Evolutionary conservation across 2,113 vertebrate genomes (phyloP), one percentile per base, ranked within the genome.

Genomic region (Hyla sarda): DNA sequence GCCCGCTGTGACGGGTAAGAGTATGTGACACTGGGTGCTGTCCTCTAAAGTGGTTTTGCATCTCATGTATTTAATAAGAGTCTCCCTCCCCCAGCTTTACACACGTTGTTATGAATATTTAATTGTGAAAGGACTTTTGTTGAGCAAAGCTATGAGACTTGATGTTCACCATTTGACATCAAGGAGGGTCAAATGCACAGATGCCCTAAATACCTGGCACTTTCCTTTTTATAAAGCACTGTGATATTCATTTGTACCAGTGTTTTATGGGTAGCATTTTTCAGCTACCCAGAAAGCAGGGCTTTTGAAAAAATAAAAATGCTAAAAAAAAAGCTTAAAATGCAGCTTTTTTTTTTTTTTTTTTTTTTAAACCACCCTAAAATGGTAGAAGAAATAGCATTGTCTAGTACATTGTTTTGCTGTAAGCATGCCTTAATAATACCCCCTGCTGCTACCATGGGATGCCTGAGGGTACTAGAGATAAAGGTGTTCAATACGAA

Each of bases 61-160:
- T 90, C 89, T 88, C 88, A 88, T 90, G 93, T 90, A 93, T 93
- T 92, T 93, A 94, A 92, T 90, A 89, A 87, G 80, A 89, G 91
- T 90, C 93, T 90, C 91, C 92, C 91, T 90, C 91, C 92, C 88
- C 91, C 88, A 37, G 19, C 80, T 11, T 45, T 34, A 82, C 58
- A 75, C 83, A 69, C 28, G 34, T 50, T 32, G 23, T 92, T 90
- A 94, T 94, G 92, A 94, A 95, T 94, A 93, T 93, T 94, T 92
- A 94, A 88, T 83, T 90, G 82, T 79, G 88, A 90, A 67, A 71
- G 50, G 75, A 16, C 75, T 78, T 2, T 9, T 23, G 23, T 10
- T 47, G 34, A 19, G 58, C 76, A 73, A 34, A 90, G 91, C 87
- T 88, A 89, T 90, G 92, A 90, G 90, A 93, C 91, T 90, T 90